Evolutionary conservation across 2,888 invertebrate genomes (phyloP).

Genomic region (Drosophila paranaensis): DNA sequence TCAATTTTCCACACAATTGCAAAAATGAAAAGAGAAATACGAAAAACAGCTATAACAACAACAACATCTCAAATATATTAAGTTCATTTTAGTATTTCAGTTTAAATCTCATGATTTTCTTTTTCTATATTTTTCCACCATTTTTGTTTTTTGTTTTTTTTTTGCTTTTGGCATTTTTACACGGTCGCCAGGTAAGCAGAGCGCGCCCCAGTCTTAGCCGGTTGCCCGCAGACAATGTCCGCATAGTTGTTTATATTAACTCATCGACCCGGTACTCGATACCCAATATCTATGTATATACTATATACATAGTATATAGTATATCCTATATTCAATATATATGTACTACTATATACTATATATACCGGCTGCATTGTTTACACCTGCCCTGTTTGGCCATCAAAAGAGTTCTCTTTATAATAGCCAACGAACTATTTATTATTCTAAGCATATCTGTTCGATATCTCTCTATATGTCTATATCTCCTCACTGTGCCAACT

Average conservation of each 20-base stretch:
- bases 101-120: constrained; percentile 45
- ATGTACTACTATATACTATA: constrained; percentile 11
- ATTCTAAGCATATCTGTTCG: constrained; percentile 66
- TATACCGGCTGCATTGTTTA: constrained; percentile 51
- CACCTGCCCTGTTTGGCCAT: constrained; percentile 42
- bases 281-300: not conserved
- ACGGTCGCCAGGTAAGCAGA: constrained; percentile 42
- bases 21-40: constrained; percentile 42
- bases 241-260: constrained; percentile 57
- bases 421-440: constrained; percentile 65
- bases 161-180: constrained; percentile 43
- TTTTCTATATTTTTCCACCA: constrained; percentile 12
- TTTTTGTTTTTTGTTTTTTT: too few relatives aligned
- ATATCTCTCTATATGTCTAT: constrained; percentile 51
- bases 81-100: constrained; percentile 64
- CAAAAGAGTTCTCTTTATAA: constrained; percentile 38
- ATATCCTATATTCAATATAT: not conserved
- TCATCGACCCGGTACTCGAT: constrained; percentile 32
- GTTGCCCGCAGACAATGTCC: constrained; percentile 16
- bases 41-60: constrained; percentile 13
- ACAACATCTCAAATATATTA: constrained; percentile 45
- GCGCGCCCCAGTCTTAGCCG: constrained; percentile 25
- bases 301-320: too few relatives aligned
- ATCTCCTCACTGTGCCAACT: not conserved
- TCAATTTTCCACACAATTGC: constrained; percentile 80